phyloP scores from a whole-genome alignment of 2,888 invertebrate species.

The Carterocephalus palaemon region DNA sequence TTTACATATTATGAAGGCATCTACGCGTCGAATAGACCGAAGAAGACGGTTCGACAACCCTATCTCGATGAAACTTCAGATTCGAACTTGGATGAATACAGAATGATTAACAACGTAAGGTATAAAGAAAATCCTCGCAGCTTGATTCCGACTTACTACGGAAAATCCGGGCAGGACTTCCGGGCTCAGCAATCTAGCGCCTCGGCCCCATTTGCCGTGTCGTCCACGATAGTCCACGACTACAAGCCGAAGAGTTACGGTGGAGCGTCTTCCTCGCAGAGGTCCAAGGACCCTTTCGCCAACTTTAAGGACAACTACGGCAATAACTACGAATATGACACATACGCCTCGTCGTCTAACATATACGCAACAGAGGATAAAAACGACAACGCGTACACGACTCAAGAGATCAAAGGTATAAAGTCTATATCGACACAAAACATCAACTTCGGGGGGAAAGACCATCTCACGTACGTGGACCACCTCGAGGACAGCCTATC shows the following conservation, averaged over 20 bases:
- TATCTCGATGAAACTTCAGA: constrained; percentile 40
- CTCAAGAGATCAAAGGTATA: constrained; percentile 47
- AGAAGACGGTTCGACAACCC: constrained; percentile 44
- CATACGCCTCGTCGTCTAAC: constrained; percentile 60
- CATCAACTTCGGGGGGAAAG: constrained; percentile 63
- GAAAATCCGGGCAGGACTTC: constrained; percentile 49
- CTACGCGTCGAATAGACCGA: constrained; percentile 48
- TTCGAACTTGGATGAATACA: constrained; percentile 46
- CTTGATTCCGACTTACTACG: constrained; percentile 39
- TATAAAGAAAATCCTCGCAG: constrained; percentile 52
- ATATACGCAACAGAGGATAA: constrained; percentile 48
- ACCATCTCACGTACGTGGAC: constrained; percentile 58
- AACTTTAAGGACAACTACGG: constrained; percentile 55
- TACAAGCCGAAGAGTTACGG: constrained; percentile 54
- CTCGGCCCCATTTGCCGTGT: constrained; percentile 57
- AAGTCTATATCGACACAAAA: constrained; percentile 71
- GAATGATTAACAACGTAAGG: constrained; percentile 51
- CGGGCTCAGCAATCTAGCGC: constrained; percentile 46
- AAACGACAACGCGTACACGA: constrained; percentile 40
- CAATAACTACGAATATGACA: constrained; percentile 59
- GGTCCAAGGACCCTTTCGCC: constrained; percentile 52
- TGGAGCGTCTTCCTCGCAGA: constrained; percentile 40
- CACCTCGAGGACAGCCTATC: constrained; percentile 49
- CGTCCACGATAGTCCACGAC: constrained; percentile 62
- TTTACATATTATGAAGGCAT: constrained; percentile 69